Conservation (phyloP, 2,797 vertebrate genomes). For the Urophycis tenuis region DNA sequence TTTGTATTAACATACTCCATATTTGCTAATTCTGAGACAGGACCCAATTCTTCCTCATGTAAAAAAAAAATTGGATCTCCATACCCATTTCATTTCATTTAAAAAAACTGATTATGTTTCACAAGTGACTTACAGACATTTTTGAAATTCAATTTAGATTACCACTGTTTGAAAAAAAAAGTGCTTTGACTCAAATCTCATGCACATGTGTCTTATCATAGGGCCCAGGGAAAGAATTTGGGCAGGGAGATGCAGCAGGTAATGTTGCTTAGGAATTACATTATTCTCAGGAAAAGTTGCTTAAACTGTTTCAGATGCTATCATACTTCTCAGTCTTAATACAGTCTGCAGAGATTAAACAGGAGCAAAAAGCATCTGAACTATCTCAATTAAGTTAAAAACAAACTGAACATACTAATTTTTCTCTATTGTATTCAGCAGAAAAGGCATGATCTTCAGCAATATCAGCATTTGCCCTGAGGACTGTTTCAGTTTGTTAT, state of each 20-base stretch:
- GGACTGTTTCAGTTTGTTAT: slow-evolving; percentile 22
- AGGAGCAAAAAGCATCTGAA: slow-evolving; percentile 18
- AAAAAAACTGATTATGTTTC: slow-evolving; percentile 22
- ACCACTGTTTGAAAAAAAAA: slow-evolving; percentile 33
- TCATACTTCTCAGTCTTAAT: slow-evolving; percentile 9
- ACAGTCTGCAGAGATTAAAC: slow-evolving; percentile 15
- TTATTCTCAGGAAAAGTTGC: slow-evolving; percentile 10
- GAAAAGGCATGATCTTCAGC: slow-evolving; percentile 22
- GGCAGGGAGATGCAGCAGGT: slow-evolving; percentile 16
- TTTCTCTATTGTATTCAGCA: slow-evolving; percentile 1
- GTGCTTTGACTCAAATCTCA: slow-evolving; percentile 30
- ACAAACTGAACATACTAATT: slow-evolving; percentile 19
- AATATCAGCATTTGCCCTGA: slow-evolving; percentile 21
- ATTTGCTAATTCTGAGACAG: slow-evolving; percentile 23
- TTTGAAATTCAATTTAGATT: slow-evolving; percentile 31
- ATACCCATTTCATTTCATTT: slow-evolving; percentile 18
- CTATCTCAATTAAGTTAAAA: slow-evolving; percentile 15
- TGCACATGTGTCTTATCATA: slow-evolving; percentile 19
- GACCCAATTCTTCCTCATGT: slow-evolving; percentile 19
- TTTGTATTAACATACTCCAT: slow-evolving; percentile 24
- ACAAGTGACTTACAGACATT: slow-evolving; percentile 28
- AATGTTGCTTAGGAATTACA: slow-evolving; percentile 30
- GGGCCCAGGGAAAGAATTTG: slow-evolving; percentile 18
- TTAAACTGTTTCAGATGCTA: slow-evolving; percentile 16
- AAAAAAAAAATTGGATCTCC: slow-evolving; percentile 23